Evolutionary conservation across 2,797 vertebrate genomes (phyloP), one percentile per base, ranked within the genome.

Genomic region (Acestrorhynchus altus): DNA sequence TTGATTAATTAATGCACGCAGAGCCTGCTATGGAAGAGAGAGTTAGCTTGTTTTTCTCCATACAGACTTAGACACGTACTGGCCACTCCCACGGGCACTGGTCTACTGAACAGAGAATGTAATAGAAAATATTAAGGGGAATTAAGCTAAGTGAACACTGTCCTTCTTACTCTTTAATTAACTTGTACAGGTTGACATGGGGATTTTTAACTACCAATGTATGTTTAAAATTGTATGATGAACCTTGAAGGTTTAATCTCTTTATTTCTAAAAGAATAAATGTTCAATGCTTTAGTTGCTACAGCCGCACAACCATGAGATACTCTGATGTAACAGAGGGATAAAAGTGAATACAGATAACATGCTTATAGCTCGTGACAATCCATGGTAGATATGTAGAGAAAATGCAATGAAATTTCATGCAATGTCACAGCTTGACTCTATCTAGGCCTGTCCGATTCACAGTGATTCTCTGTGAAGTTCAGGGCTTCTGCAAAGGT

Each of bases 1-100:
- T 31, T 22, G 52, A 46, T 79, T 83, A 52, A 83, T 83, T 81
- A 83, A 81, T 79, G 74, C 24, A 68, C 26, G 44, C 61, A 52
- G 54, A 61, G 12, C 7, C 40, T 42, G 2, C 51, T 56, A 16
- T 73, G 56, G 44, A 74, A 51, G 20, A 39, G n/a, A 39, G 73
- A 69, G 44, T 11, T 71, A 42, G 70, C 65, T 70, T 60, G 69
- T 28, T 26, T 35, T 16, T 20, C n/a, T 15, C 11, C 18, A n/a
- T n/a, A n/a, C n/a, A n/a, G n/a, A n/a, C n/a, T n/a, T n/a, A n/a
- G n/a, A n/a, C n/a, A 24, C 20, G 35, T 10, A 76, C n/a, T 42
- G 16, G 28, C 10, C 22, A 28, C 39, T 8, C 71, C 15, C 56
- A 7, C 31, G 71, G 28, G 61, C 4, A 12, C 8, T 49, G 15